Evolutionary conservation across 2,797 vertebrate species (phyloP).

Genomic region (Peromyscus melanophrys): DNA sequence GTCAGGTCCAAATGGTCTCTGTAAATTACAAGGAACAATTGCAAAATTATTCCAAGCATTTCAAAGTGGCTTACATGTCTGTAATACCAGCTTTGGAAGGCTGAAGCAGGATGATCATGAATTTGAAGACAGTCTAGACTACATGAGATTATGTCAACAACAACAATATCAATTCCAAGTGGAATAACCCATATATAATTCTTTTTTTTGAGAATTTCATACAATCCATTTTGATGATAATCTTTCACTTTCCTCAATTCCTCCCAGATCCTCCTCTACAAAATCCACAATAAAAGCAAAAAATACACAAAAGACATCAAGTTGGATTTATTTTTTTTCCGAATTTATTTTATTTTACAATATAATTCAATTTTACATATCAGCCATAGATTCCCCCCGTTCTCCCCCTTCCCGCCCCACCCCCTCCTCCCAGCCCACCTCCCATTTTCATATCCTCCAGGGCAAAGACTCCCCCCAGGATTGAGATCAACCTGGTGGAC

Average conservation of each 20-base stretch:
- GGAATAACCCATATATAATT: conserved; percentile 12
- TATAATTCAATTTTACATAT: no score
- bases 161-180: conserved; percentile 31
- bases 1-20: background rate
- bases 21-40: background rate
- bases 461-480: no score
- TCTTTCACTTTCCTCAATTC: background rate
- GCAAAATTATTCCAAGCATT: conserved; percentile 23
- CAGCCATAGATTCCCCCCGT: no score
- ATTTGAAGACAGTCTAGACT: background rate
- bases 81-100: no score
- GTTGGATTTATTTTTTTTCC: no score
- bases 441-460: no score
- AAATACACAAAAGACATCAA: background rate
- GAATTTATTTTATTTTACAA: no score
- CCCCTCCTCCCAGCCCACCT: no score
- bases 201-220: background rate
- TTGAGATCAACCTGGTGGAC: no score
- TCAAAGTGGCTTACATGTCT: background rate
- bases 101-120: background rate
- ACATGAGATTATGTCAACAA: background rate
- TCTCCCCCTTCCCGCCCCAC: no score
- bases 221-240: background rate
- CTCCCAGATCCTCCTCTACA: background rate
- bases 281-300: background rate